phyloP scores from a whole-genome alignment of 2,113 vertebrate genomes.

The Hippocampus comes region DNA sequence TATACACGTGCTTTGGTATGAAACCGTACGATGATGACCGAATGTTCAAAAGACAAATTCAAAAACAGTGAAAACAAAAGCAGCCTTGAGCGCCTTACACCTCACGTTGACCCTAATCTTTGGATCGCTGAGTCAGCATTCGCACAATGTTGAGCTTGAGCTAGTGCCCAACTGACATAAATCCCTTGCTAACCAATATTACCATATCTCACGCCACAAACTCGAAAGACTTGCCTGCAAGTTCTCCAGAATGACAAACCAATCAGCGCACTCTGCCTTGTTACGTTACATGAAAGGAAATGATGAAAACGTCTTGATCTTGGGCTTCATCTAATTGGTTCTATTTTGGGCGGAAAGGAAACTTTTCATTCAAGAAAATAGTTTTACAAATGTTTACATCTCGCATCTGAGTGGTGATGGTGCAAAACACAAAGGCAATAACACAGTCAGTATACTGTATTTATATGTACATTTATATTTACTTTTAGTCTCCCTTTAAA shows the following conservation, averaged over 20 bases:
- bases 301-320: background rate
- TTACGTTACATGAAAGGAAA: background rate
- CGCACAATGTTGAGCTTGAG: constrained; percentile 45
- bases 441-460: no score
- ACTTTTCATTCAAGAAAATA: background rate
- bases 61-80: constrained; percentile 20
- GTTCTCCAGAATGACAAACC: background rate
- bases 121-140: constrained; percentile 60
- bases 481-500: no score
- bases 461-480: no score
- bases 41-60: constrained; percentile 7
- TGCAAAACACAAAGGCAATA: background rate
- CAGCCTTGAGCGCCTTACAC: constrained; percentile 59
- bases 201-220: constrained; percentile 19
- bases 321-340: background rate
- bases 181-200: constrained; percentile 31
- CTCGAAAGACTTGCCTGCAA: background rate
- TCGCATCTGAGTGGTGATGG: background rate
- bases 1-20: background rate
- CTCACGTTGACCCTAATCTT: constrained; percentile 62
- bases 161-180: constrained; percentile 42
- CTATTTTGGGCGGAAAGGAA: background rate
- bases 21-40: background rate
- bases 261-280: background rate
- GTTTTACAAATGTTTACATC: background rate